Conservation (phyloP, 30 jellyfish, hydroid and myxozoan genomes). For the Pelagia noctiluca region DNA sequence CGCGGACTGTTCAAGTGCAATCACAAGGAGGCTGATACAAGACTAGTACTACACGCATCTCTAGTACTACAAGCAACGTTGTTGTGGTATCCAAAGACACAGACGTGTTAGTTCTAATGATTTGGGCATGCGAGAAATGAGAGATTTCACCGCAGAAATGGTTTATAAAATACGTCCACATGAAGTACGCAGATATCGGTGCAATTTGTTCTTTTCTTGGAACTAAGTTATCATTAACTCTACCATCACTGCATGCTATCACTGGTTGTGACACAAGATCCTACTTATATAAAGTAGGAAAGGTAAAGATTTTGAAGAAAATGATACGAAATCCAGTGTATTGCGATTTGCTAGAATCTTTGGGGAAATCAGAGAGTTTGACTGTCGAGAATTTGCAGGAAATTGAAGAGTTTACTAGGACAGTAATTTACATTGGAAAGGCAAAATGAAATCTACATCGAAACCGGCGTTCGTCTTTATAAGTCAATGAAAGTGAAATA, state of each 20-base stretch:
- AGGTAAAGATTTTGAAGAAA: slow-evolving; percentile 47
- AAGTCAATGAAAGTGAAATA: slow-evolving; percentile 44
- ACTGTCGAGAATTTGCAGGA: background rate
- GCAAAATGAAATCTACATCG: slow-evolving; percentile 25
- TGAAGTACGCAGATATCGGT: slow-evolving; percentile 63
- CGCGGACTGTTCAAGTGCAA: slow-evolving; percentile 22
- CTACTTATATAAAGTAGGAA: slow-evolving; percentile 45
- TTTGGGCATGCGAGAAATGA: slow-evolving; percentile 15
- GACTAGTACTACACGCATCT: slow-evolving; percentile 42
- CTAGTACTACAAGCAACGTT: slow-evolving; percentile 13
- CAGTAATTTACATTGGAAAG: slow-evolving; percentile 39
- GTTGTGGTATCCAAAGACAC: slow-evolving; percentile 59
- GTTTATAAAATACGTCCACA: slow-evolving; percentile 51
- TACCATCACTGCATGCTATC: slow-evolving; percentile 52
- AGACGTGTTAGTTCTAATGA: slow-evolving; percentile 45
- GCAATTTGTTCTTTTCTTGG: slow-evolving; percentile 45
- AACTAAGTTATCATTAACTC: slow-evolving; percentile 5
- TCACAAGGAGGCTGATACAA: slow-evolving; percentile 59
- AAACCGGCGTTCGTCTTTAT: slow-evolving; percentile 52
- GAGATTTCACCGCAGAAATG: slow-evolving; percentile 31
- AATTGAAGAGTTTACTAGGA: slow-evolving; percentile 14
- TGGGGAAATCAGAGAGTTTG: too few relatives aligned
- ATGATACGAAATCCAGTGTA: background rate
- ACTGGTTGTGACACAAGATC: slow-evolving; percentile 68
- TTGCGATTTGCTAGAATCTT: too few relatives aligned